phyloP scores from a whole-genome alignment of 2,113 vertebrate species.

The Etheostoma spectabile region DNA sequence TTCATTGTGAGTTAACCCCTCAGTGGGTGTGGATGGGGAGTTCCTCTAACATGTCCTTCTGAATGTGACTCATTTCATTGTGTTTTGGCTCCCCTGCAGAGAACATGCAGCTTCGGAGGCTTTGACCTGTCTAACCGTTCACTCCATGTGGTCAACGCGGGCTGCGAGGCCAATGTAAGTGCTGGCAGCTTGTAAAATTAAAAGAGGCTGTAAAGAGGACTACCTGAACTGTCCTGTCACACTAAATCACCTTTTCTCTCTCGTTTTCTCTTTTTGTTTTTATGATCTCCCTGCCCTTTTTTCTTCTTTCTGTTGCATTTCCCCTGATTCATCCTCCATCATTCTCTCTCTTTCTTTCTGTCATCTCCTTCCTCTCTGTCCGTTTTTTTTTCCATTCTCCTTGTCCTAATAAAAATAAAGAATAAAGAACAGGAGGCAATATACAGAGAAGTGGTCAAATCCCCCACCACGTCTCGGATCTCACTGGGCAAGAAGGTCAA shows the following conservation, averaged over 20 bases:
- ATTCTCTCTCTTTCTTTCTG: neutral
- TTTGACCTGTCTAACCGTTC: slow-evolving; percentile 97
- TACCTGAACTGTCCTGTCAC: slow-evolving; percentile 6
- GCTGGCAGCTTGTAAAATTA: slow-evolving; percentile 1
- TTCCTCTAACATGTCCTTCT: slow-evolving; percentile 18
- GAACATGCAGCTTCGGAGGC: slow-evolving; percentile 98
- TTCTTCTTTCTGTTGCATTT: neutral
- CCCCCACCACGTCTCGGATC: slow-evolving; percentile 93
- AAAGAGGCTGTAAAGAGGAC: neutral
- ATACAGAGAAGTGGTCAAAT: slow-evolving; percentile 96
- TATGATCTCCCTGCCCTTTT: neutral
- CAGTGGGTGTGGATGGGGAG: slow-evolving; percentile 44
- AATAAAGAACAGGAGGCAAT: slow-evolving; percentile 92
- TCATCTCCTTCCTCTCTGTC: neutral
- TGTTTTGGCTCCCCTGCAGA: slow-evolving; percentile 82
- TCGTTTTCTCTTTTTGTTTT: slow-evolving; percentile 16
- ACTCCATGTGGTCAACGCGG: slow-evolving; percentile 89
- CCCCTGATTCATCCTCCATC: neutral
- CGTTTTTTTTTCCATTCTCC: neutral
- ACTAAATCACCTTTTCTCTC: slow-evolving; percentile 13
- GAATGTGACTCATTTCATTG: slow-evolving; percentile 53
- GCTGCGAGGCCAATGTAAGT: slow-evolving; percentile 90
- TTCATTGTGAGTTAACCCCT: slow-evolving; percentile 67
- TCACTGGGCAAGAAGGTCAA: slow-evolving; percentile 99
- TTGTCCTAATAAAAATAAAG: slow-evolving; percentile 66